A percentile compares a stretch with the other conserved stretches of the same genome.
These are phyloP conservation scores for Danaus plexippus DNA, from an alignment of 1,140 invertebrate species.

Conservation along the genomic window DNA sequence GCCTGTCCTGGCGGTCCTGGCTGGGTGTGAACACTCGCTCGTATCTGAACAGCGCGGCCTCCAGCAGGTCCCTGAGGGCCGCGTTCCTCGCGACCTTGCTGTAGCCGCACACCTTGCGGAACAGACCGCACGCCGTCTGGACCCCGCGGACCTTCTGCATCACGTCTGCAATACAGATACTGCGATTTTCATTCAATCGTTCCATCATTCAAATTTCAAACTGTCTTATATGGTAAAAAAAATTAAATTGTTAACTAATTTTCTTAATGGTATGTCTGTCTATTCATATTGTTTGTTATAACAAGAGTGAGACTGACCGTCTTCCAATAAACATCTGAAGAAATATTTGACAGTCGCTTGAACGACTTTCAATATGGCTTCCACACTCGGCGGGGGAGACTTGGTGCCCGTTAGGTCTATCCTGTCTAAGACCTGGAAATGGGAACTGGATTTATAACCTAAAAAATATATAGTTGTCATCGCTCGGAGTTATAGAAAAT, in stretches of 20 bases:
- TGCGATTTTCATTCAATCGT: too few species aligned
- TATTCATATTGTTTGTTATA: too few species aligned
- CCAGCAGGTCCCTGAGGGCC: slow-evolving; percentile 80
- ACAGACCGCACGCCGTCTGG: slow-evolving; percentile 74
- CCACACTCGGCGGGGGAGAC: slow-evolving; percentile 49
- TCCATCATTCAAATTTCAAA: too few species aligned
- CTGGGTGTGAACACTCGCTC: slow-evolving; percentile 77
- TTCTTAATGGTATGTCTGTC: too few species aligned
- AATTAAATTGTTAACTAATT: too few species aligned
- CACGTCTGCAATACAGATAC: slow-evolving; percentile 33
- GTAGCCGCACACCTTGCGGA: slow-evolving; percentile 75
- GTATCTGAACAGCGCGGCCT: slow-evolving; percentile 78
- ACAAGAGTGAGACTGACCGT: too few species aligned
- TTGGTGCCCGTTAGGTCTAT: slow-evolving; percentile 55
- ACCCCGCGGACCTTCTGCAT: slow-evolving; percentile 72
- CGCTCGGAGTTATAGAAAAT: too few species aligned
- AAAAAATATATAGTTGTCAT: too few species aligned
- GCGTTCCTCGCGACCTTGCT: slow-evolving; percentile 79
- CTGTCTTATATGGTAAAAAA: too few species aligned
- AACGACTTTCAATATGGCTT: slow-evolving; percentile 75
- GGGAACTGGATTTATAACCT: too few species aligned
- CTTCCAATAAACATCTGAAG: slow-evolving; percentile 75
- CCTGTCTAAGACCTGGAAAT: slow-evolving; percentile 46
- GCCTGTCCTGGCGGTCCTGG: slow-evolving; percentile 55
- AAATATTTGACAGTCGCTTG: slow-evolving; percentile 82